Evolutionary conservation across 2,888 invertebrate genomes (phyloP).

Genomic region (Drosophila algonquin): DNA sequence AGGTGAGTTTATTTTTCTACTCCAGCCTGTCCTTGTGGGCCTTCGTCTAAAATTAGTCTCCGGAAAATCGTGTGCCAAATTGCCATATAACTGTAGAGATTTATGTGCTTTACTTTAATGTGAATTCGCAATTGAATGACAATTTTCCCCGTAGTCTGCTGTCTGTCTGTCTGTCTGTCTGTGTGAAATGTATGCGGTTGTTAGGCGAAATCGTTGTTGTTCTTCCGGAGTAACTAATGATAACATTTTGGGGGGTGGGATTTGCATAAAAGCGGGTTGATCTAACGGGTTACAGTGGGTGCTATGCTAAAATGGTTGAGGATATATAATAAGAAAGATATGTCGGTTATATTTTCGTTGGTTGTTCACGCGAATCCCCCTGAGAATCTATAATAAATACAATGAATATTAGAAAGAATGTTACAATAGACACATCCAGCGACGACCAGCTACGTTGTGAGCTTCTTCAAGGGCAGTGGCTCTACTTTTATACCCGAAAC

Average conservation of each 20-base stretch:
- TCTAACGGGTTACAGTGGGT: slow-evolving; percentile 16
- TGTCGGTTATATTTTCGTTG: no score
- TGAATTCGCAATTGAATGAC: slow-evolving; percentile 50
- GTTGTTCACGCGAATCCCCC: no score
- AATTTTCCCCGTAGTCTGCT: slow-evolving; percentile 13
- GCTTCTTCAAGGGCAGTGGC: no score
- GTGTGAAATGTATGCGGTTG: slow-evolving; percentile 79
- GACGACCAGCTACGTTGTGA: no score
- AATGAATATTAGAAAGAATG: no score
- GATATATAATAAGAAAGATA: neutral
- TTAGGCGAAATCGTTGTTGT: slow-evolving; percentile 60
- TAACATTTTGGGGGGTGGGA: slow-evolving; percentile 39
- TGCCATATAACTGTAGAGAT: slow-evolving; percentile 51
- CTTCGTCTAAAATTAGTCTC: slow-evolving; percentile 44
- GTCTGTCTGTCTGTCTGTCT: slow-evolving; percentile 22
- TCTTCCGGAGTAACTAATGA: slow-evolving; percentile 11
- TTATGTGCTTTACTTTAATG: slow-evolving; percentile 34
- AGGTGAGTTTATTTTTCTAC: slow-evolving; percentile 39
- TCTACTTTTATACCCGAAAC: no score
- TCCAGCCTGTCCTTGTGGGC: slow-evolving; percentile 21
- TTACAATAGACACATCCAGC: no score
- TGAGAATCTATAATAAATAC: no score
- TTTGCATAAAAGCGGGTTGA: slow-evolving; percentile 37
- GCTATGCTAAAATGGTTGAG: no score
- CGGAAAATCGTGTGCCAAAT: slow-evolving; percentile 71